These are phyloP conservation scores for Hylaeus anthracinus DNA, from an alignment of 1,140 invertebrate species.

Conservation along the genomic window DNA sequence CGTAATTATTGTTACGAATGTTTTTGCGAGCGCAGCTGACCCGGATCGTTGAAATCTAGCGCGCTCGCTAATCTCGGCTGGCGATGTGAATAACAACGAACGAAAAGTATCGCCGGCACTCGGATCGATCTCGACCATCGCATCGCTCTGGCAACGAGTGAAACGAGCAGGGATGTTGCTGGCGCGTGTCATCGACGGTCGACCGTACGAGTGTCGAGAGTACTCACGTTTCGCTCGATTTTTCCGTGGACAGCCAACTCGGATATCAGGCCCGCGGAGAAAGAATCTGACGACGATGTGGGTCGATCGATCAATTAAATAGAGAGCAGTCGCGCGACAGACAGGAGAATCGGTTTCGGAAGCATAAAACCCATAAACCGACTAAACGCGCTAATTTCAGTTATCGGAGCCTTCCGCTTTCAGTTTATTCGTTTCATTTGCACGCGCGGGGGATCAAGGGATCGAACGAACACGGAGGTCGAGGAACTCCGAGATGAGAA, in stretches of 20 bases:
- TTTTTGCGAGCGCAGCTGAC: constrained; percentile 29
- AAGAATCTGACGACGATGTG: neutral
- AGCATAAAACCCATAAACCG: neutral
- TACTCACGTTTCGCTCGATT: constrained; percentile 1
- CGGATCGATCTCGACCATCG: constrained; percentile 49
- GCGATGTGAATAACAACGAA: constrained; percentile 42
- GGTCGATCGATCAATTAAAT: neutral
- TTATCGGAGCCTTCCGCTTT: neutral
- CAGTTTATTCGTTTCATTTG: neutral
- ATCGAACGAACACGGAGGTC: too few relatives aligned
- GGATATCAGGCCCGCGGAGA: neutral
- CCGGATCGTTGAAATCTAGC: constrained; percentile 56
- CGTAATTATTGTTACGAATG: constrained; percentile 31
- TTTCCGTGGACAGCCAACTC: neutral
- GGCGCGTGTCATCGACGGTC: constrained; percentile 13
- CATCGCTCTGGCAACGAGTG: neutral
- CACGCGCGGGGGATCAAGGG: too few relatives aligned
- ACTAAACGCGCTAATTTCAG: constrained; percentile 47
- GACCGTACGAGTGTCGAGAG: neutral
- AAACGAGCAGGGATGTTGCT: neutral
- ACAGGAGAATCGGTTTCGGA: neutral
- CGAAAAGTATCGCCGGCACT: constrained; percentile 52
- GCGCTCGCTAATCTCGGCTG: constrained; percentile 56
- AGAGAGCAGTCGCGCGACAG: neutral
- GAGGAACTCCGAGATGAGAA: too few relatives aligned